These are phyloP conservation scores for Drosophila vallismaia DNA, from an alignment of 2,888 invertebrate genomes.

Conservation along the genomic window DNA sequence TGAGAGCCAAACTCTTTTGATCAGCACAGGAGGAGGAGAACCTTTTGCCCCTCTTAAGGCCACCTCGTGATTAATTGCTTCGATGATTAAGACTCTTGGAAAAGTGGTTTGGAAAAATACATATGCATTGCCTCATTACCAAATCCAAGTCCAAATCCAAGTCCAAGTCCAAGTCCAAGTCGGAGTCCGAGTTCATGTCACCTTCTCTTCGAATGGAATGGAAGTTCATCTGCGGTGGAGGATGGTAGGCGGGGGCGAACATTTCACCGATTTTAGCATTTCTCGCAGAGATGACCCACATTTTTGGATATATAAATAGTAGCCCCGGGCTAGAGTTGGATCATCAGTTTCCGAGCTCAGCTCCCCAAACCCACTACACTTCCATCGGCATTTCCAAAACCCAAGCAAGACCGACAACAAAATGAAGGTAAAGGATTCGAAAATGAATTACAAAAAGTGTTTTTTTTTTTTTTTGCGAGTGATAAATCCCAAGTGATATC, in stretches of 20 bases:
- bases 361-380: constrained; percentile 50
- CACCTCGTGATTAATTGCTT: neutral
- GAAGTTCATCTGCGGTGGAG: neutral
- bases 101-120: constrained; percentile 13
- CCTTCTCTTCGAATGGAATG: neutral
- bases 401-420: constrained; percentile 63
- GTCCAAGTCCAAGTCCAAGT: too few species aligned
- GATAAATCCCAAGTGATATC: too few species aligned
- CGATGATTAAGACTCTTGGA: constrained; percentile 7
- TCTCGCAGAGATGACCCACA: constrained; percentile 21
- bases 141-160: too few species aligned
- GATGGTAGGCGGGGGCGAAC: constrained; percentile 15
- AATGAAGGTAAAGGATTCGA: constrained; percentile 61
- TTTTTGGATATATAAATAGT: constrained; percentile 56
- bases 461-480: too few species aligned
- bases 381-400: constrained; percentile 55
- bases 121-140: constrained; percentile 8
- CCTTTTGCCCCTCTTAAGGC: neutral
- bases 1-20: too few species aligned
- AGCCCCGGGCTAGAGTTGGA: constrained; percentile 31
- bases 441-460: neutral
- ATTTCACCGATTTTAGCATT: constrained; percentile 22
- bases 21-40: neutral
- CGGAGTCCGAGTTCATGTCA: constrained; percentile 1
- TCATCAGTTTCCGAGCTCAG: constrained; percentile 60